Conservation (phyloP, 2,113 vertebrate species). For the Brachypodius melanocephalos region DNA sequence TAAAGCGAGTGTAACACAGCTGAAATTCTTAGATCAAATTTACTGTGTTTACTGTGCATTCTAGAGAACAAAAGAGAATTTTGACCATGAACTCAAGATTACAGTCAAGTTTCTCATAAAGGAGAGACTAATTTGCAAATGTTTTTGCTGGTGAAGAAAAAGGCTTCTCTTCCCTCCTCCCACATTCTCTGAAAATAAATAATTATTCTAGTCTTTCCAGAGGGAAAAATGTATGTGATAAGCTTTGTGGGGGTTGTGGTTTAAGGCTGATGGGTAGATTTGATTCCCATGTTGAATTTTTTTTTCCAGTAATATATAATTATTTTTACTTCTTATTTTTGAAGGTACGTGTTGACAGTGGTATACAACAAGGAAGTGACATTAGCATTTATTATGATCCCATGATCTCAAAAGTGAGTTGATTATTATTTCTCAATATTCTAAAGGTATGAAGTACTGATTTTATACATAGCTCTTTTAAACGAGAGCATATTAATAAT, state of each 20-base stretch:
- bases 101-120: background rate
- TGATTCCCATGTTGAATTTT: background rate
- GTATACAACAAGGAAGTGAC: conserved; percentile 96
- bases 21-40: background rate
- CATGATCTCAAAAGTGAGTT: conserved; percentile 98
- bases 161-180: background rate
- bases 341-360: conserved; percentile 95
- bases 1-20: background rate
- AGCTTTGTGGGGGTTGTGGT: background rate
- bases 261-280: background rate
- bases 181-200: background rate
- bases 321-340: conserved; percentile 7
- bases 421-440: conserved; percentile 15
- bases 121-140: background rate
- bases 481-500: background rate
- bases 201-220: background rate
- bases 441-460: background rate
- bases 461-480: background rate
- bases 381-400: conserved; percentile 99
- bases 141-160: background rate
- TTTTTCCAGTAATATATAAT: background rate
- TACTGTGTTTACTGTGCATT: background rate
- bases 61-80: conserved; percentile 11
- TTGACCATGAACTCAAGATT: background rate
- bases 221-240: background rate